Percentiles rank a stretch among this genome's conserved stretches.
Evolutionary conservation across 2,113 vertebrate species (phyloP).

Genomic region (Petrocephalus zakoni): DNA sequence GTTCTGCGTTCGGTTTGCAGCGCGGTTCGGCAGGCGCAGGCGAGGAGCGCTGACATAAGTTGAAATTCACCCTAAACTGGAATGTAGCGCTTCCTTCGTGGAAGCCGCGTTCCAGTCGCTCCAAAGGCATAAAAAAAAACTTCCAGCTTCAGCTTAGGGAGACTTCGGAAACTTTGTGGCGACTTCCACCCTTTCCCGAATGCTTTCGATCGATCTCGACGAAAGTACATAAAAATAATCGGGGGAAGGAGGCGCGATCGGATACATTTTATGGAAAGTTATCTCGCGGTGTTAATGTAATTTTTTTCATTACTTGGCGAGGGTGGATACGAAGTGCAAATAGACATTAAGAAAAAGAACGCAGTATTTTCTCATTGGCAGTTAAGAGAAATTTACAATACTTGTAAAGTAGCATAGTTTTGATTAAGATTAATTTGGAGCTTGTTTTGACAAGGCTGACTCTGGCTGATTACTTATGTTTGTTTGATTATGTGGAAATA

Average conservation of each 20-base stretch:
- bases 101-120: conserved; percentile 33
- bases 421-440: background rate
- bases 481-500: background rate
- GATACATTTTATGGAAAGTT: background rate
- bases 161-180: conserved; percentile 34
- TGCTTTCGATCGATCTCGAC: background rate
- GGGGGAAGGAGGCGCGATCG: background rate
- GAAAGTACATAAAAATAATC: background rate
- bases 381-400: background rate
- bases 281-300: background rate
- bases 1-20: background rate
- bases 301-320: conserved; percentile 7
- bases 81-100: conserved; percentile 42
- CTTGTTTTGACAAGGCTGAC: background rate
- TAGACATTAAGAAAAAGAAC: background rate
- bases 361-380: background rate
- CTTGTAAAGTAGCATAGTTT: background rate
- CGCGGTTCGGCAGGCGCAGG: background rate
- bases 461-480: background rate
- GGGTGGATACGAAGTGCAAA: background rate
- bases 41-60: conserved; percentile 26
- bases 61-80: conserved; percentile 38
- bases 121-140: conserved; percentile 16
- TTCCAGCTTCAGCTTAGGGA: conserved; percentile 35
- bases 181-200: background rate